Base-by-base conservation (phyloP, 2,113 vertebrate genomes). In the Hypocryptadius cinnamomeus region DNA sequence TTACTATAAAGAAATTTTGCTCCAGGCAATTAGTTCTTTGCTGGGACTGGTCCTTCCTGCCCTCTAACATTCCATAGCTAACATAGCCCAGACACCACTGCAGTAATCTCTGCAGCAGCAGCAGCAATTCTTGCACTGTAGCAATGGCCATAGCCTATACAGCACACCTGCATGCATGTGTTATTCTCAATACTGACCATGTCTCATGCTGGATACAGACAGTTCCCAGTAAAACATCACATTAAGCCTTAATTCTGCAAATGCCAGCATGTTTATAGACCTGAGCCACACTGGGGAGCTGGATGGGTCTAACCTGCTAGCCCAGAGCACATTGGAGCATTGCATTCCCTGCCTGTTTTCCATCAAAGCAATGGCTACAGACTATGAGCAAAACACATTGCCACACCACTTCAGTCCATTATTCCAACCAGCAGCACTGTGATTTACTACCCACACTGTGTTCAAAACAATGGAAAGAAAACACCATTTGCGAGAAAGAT, bases 301-400 rank as follows among this genome's bases (percentile, higher is more conserved):
- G 39, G 39, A 28, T 37, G 57, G 64, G 33, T 60, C 66, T n/a
- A 28, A 47, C 13, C 7, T 3, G 9, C 23, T 19, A 4, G 39
- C 30, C 30, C 54, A 44, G 35, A 88, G 56, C 77, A 42, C 1
- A 0, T 0, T 1, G 1, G 40, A 65, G 13, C 7, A 1, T 24
- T n/a, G 45, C 22, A 48, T 53, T 87, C 74, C 66, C n/a, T n/a
- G 15, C 31, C 50, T 48, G 37, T n/a, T 85, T 85, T 79, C 50
- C 64, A 31, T n/a, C 71, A 66, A 33, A 79, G 10, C 27, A 70
- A 66, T 20, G 21, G 42, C 79, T 79, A 20, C 22, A 76, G 45
- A 40, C 57, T 12, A 5, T 24, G 71, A 95, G 42, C 28, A 90
- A 72, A 87, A 33, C 63, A 42, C 12, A 2, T 13, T 35, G 50